Evolutionary conservation across 2,113 vertebrate species (phyloP).

Genomic region (Prunella himalayana): DNA sequence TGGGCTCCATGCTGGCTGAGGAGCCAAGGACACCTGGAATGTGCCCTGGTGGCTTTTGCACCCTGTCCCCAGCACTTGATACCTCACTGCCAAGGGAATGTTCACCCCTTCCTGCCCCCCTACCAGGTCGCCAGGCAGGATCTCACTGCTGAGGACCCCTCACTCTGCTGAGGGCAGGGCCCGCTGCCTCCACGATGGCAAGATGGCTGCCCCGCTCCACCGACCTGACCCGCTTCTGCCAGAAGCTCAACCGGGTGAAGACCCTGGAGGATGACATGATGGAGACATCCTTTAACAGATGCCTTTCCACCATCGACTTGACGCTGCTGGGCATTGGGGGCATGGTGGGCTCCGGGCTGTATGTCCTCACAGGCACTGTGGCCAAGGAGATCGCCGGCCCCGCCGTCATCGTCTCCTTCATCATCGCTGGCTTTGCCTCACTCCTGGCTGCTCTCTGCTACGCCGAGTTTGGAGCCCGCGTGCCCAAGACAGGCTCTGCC

Average conservation of each 20-base stretch:
- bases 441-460: constrained; percentile 93
- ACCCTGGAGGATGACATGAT: constrained; percentile 88
- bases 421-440: constrained; percentile 86
- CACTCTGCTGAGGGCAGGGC: background rate
- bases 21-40: background rate
- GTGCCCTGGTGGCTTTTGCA: background rate
- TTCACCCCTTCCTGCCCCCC: background rate
- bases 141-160: fast-evolving
- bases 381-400: constrained; percentile 90
- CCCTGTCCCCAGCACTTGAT: background rate
- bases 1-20: background rate
- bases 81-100: background rate
- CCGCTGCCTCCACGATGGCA: constrained; percentile 69
- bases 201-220: constrained; percentile 72
- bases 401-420: constrained; percentile 85
- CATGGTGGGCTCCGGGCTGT: constrained; percentile 94
- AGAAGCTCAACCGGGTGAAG: constrained; percentile 88
- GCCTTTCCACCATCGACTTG: constrained; percentile 89
- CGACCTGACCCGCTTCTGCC: constrained; percentile 82
- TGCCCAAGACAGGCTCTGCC: constrained; percentile 92
- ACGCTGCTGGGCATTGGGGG: constrained; percentile 88
- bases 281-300: constrained; percentile 88
- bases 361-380: constrained; percentile 91
- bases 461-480: constrained; percentile 90
- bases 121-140: background rate